Evolutionary conservation across 2,888 invertebrate genomes (phyloP), one percentile per base, ranked within the genome.

Genomic region (Lasioglossum pauxillum): DNA sequence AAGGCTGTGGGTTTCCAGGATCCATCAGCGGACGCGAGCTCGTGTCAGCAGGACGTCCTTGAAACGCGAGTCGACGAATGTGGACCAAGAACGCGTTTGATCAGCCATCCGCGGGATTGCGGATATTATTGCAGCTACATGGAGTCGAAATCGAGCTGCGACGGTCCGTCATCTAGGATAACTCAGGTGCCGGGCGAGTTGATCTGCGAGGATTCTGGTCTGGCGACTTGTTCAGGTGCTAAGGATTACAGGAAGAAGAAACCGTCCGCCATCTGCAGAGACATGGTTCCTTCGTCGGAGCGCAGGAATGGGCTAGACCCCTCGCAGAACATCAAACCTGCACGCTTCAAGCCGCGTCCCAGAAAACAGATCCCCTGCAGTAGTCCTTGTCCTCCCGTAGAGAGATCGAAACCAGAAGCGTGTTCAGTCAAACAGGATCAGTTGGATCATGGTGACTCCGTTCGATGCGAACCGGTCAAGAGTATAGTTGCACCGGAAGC

Each of bases 231-330:
- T 19, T 1, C 19, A 0, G 69, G 19, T 16, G 1, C 3, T 19
- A 67, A 35, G 8, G 38, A 35, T 10, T 1, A 14, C 2, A 35
- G 46, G 16, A 16, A 10, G n/a, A 73, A 31, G 23, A 53, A 19
- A 27, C 7, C 16, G 4, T 2, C 31, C 1, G 38, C 35, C 35
- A 23, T 35, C 35, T 75, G 49, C 75, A 19, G 35, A 49, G 67
- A 46, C 31, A 14, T 0, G 12, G 44, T 38, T 23, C 46, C 71
- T 27, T 44, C 41, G 41, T 5, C 46, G 23, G 72, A 72, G 12
- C 69, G 80, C 5, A 85, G 84, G 5, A 86, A 89, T 10, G 84
- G 80, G 14, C 49, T 88, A 14, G 88, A 90, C 44, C 57, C 82
- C 0, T 57, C 35, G 0, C 71, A 79, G 2, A 64, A 38, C 1